Evolutionary conservation across 2,888 invertebrate genomes (phyloP).

Genomic region (Pharmacophagus antenor): DNA sequence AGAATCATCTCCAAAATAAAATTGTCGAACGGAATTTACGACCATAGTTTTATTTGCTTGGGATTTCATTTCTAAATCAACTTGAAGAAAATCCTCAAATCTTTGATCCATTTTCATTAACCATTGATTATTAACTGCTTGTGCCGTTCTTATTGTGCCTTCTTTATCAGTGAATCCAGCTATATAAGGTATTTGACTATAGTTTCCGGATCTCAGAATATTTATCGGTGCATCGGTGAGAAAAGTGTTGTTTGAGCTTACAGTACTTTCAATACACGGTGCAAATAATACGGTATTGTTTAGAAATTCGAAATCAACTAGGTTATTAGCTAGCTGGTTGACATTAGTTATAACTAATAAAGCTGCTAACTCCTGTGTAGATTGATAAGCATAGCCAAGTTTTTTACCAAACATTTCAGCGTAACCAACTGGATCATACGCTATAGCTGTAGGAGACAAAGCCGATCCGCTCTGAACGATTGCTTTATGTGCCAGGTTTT

Average conservation of each 20-base stretch:
- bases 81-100: constrained; percentile 61
- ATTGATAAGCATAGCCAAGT: constrained; percentile 52
- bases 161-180: constrained; percentile 60
- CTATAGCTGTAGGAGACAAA: constrained; percentile 64
- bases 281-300: constrained; percentile 67
- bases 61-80: constrained; percentile 50
- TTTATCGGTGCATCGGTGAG: constrained; percentile 59
- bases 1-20: constrained; percentile 52
- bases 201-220: constrained; percentile 54
- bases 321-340: constrained; percentile 42
- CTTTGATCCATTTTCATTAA: constrained; percentile 55
- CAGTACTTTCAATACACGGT: constrained; percentile 62
- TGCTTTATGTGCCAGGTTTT: constrained; percentile 60
- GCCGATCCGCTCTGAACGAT: constrained; percentile 66
- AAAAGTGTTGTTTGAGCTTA: constrained; percentile 49
- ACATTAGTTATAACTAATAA: constrained; percentile 46
- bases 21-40: constrained; percentile 46
- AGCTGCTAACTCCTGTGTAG: constrained; percentile 47
- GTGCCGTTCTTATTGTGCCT: constrained; percentile 58
- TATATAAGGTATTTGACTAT: constrained; percentile 59
- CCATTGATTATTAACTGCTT: constrained; percentile 52
- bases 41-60: constrained; percentile 40
- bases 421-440: constrained; percentile 60
- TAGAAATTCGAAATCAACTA: constrained; percentile 51
- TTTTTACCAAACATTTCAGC: constrained; percentile 52